Conservation (phyloP, 2,888 invertebrate species). For the Eupithecia pulchellata region DNA sequence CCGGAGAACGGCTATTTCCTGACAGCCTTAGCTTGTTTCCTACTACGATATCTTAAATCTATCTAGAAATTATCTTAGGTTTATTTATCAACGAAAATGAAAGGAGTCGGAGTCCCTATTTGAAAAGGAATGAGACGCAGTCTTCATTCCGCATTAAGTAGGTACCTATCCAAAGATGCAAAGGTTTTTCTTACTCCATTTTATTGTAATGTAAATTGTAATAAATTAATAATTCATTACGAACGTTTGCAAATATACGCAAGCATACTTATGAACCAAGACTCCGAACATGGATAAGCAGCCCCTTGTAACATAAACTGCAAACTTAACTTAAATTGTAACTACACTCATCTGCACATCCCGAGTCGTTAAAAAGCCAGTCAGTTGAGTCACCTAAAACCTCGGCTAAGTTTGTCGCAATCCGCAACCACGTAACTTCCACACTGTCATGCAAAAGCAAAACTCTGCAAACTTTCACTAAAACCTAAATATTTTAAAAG, state of each 20-base stretch:
- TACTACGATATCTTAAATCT: slow-evolving; percentile 23
- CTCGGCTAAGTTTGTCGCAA: not conserved
- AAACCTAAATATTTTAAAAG: slow-evolving; percentile 1
- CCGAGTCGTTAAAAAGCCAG: slow-evolving; percentile 4
- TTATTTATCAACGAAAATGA: not conserved
- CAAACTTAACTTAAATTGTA: not conserved
- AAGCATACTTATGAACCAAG: not conserved
- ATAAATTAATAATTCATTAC: not conserved
- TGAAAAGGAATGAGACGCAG: not conserved
- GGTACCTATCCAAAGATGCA: not conserved
- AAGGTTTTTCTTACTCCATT: not conserved
- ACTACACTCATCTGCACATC: not conserved
- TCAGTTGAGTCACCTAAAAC: not conserved
- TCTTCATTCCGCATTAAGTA: not conserved
- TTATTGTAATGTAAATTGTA: not conserved
- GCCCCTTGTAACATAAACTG: not conserved
- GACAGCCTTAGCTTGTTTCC: slow-evolving; percentile 47
- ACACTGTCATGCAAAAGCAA: slow-evolving; percentile 3
- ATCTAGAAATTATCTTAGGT: not conserved
- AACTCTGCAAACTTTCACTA: slow-evolving; percentile 1
- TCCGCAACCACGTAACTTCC: slow-evolving; percentile 4
- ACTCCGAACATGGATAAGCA: not conserved
- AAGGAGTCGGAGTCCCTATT: not conserved
- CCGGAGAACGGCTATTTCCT: slow-evolving; percentile 68
- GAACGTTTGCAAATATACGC: not conserved